Evolutionary conservation across 2,797 vertebrate genomes (phyloP).

Genomic region (Bryconaethiops microstoma): DNA sequence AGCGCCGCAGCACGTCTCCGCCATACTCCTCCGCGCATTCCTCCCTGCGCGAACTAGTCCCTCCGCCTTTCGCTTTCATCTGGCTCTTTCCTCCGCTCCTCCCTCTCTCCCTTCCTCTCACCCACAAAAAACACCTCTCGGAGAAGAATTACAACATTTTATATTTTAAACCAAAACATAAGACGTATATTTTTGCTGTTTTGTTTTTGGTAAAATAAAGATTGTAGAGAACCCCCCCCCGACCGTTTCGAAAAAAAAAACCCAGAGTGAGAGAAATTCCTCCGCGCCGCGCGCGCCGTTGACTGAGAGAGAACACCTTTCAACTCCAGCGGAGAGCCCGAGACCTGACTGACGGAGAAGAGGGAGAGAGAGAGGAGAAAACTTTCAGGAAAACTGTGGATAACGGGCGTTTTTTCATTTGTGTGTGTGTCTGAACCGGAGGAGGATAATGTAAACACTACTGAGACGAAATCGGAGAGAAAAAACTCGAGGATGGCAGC

Average conservation of each 20-base stretch:
- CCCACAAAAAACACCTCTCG: neutral
- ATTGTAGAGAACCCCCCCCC: slow-evolving; percentile 59
- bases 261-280: slow-evolving; percentile 80
- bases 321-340: slow-evolving; percentile 86
- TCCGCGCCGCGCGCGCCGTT: slow-evolving; percentile 93
- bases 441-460: slow-evolving; percentile 56
- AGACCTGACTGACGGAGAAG: slow-evolving; percentile 79
- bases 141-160: slow-evolving; percentile 30
- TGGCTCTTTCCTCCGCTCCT: neutral
- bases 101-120: neutral
- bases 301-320: slow-evolving; percentile 82
- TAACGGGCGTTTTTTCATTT: slow-evolving; percentile 20
- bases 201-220: neutral
- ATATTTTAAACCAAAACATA: no score
- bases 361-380: slow-evolving; percentile 17
- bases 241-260: slow-evolving; percentile 46
- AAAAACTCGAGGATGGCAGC: slow-evolving; percentile 59
- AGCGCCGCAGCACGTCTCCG: slow-evolving; percentile 82
- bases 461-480: slow-evolving; percentile 53
- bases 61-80: slow-evolving; percentile 53
- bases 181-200: neutral
- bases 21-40: slow-evolving; percentile 92
- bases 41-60: slow-evolving; percentile 83
- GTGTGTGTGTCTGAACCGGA: neutral
- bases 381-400: slow-evolving; percentile 70